Evolutionary conservation across 2,888 invertebrate genomes (phyloP).

Genomic region (Mythimna impura): DNA sequence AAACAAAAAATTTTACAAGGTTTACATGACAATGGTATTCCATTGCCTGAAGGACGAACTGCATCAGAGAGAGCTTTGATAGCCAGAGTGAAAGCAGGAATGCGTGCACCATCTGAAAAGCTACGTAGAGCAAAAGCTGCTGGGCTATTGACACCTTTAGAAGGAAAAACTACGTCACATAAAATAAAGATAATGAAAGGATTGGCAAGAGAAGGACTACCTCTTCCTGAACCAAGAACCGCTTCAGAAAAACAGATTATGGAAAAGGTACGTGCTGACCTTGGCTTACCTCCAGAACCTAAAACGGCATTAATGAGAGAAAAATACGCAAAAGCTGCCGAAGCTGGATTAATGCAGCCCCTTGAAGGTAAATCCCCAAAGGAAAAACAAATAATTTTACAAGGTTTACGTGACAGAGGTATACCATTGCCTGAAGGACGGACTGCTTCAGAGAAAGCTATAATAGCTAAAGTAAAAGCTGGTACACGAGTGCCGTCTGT

Average conservation of each 20-base stretch:
- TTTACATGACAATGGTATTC: slow-evolving; percentile 1
- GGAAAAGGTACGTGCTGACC: neutral
- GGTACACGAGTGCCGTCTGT: slow-evolving; percentile 1
- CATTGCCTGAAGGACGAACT: slow-evolving; percentile 10
- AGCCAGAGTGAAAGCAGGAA: neutral
- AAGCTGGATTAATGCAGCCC: neutral
- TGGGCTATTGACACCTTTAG: neutral
- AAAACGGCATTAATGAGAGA: neutral
- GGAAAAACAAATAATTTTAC: neutral
- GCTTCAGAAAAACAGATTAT: slow-evolving; percentile 1
- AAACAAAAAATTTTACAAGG: slow-evolving; percentile 7
- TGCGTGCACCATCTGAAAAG: neutral
- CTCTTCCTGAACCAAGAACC: slow-evolving; percentile 8
- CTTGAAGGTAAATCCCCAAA: neutral
- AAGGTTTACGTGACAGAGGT: slow-evolving; percentile 3
- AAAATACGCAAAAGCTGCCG: neutral
- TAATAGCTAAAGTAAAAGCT: slow-evolving; percentile 1
- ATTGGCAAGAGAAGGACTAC: slow-evolving; percentile 13
- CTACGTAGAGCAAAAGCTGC: neutral
- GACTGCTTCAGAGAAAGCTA: slow-evolving; percentile 9
- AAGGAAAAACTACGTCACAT: neutral
- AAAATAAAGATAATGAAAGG: neutral
- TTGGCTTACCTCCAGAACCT: neutral
- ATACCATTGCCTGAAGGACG: slow-evolving; percentile 19
- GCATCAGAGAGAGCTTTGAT: slow-evolving; percentile 2